These are phyloP conservation scores for Urophycis tenuis DNA, from an alignment of 2,797 vertebrate genomes.

Conservation along the genomic window DNA sequence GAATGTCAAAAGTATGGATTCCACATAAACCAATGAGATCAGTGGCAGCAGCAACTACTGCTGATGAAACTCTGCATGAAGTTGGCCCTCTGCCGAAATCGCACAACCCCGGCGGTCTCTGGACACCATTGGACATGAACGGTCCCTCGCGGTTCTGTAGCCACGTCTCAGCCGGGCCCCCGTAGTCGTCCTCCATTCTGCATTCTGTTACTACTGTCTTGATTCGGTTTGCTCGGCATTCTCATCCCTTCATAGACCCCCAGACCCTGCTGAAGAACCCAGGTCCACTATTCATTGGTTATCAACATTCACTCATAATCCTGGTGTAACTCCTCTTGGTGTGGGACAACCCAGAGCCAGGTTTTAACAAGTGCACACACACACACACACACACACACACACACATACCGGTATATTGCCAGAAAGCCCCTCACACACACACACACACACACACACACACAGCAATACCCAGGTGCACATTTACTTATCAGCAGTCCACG, in stretches of 20 bases:
- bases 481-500: background rate
- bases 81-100: too few relatives aligned
- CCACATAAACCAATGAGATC: background rate
- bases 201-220: background rate
- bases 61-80: too few relatives aligned
- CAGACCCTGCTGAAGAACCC: background rate
- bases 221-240: background rate
- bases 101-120: too few relatives aligned
- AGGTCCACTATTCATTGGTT: background rate
- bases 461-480: background rate
- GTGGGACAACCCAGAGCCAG: background rate
- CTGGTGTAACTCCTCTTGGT: background rate
- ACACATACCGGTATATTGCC: too few relatives aligned
- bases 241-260: background rate
- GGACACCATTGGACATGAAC: background rate
- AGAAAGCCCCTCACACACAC: background rate
- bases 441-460: too few relatives aligned
- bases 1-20: background rate
- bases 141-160: background rate
- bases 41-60: background rate
- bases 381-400: too few relatives aligned
- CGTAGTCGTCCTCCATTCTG: background rate
- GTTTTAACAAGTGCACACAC: background rate
- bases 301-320: background rate
- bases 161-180: too few relatives aligned